Base-by-base conservation (phyloP, 2,113 vertebrate species). In the Ovis canadensis region DNA sequence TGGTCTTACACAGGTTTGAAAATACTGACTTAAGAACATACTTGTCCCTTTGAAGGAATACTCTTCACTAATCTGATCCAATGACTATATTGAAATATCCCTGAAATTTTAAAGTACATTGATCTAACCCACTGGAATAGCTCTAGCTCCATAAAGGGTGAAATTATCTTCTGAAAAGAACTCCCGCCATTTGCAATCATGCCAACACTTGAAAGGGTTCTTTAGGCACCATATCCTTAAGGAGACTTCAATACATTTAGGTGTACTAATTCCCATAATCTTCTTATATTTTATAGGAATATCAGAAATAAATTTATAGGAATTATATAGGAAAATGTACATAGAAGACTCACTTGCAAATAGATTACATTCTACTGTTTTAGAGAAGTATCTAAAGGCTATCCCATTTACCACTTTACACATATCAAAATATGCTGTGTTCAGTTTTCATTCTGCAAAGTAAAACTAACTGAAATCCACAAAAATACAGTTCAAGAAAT, bases 381-480 rank as follows among this genome's bases (percentile, higher is more conserved):
- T 94, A 48, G 25, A 92, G 83, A 96, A 87, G 14, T 71, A 74
- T 83, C 17, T 62, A 86, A 83, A 57, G 14, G 27, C 4, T 78
- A 19, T 16, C 78, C 40, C 31, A 88, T 48, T 97, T 92, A 91
- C 4, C 25, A 85, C 43, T 93, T 94, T 81, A 27, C 59, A 36
- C 40, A 59, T 96, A 84, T 71, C 40, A 45, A 86, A 96, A 89
- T 40, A 94, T 74, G 19, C 31, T 60, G 12, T 62, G 15, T 71
- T 59, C 81, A 14, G 36, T 77, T 93, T 82, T 92, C 11, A 87
- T 95, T 94, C 89, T 45, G 74, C 29, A 94, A 93, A 89, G 11
- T 31, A 91, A 93, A 97, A 74, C 27, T 74, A 90, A 88, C 10
- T 43, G 25, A 95, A 95, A 96, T 78, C n/a, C 89, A 85, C 5